phyloP scores from a whole-genome alignment of 2,888 invertebrate genomes.

The Agonopterix subpropinquella region DNA sequence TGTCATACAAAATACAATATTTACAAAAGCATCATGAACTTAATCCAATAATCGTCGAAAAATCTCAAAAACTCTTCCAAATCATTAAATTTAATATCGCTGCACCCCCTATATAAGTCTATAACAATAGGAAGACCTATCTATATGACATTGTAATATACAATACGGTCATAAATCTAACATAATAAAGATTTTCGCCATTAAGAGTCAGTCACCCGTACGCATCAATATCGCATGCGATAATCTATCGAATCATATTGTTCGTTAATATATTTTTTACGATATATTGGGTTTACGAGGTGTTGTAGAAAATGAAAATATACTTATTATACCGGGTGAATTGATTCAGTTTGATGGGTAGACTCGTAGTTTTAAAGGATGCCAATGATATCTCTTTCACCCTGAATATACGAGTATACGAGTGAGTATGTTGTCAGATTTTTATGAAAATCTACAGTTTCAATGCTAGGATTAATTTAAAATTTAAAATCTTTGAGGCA shows the following conservation, averaged over 20 bases:
- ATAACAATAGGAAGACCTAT: conserved; percentile 12
- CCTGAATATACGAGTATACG: no score
- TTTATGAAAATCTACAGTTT: no score
- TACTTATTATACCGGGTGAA: no score
- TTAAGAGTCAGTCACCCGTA: conserved; percentile 30
- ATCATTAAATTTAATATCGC: background rate
- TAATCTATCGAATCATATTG: conserved; percentile 21
- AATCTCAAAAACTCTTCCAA: background rate
- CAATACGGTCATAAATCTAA: conserved; percentile 29
- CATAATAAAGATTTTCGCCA: conserved; percentile 35
- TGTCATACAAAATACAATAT: background rate
- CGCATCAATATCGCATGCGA: conserved; percentile 21
- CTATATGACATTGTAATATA: conserved; percentile 17
- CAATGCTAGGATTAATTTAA: no score
- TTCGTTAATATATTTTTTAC: conserved; percentile 25
- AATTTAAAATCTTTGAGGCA: no score
- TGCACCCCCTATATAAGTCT: conserved; percentile 6
- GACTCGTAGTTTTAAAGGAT: no score
- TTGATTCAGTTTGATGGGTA: no score
- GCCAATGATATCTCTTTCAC: no score
- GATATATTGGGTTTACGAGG: background rate
- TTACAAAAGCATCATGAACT: background rate
- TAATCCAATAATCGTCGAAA: background rate
- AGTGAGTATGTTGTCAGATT: no score
- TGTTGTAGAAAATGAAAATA: no score